phyloP scores from a whole-genome alignment of 2,797 vertebrate genomes.

The Cygnus olor region DNA sequence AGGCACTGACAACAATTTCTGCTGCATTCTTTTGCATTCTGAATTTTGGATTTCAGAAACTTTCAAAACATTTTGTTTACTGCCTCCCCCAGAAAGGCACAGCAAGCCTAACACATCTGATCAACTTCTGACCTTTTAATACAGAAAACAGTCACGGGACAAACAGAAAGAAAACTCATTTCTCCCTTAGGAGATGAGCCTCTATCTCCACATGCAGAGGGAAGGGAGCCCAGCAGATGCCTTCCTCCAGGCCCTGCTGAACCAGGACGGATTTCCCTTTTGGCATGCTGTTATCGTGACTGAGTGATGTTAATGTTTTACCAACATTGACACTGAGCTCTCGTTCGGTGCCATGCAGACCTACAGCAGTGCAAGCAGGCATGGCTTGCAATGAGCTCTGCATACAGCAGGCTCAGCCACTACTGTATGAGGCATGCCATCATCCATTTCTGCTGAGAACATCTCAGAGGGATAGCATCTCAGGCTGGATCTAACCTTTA shows the following conservation, averaged over 20 bases:
- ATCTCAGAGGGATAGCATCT: not conserved
- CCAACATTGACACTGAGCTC: not conserved
- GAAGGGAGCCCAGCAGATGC: not conserved
- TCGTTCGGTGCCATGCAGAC: not conserved
- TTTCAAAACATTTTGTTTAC: not conserved
- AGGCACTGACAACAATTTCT: not conserved
- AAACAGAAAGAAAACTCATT: not conserved
- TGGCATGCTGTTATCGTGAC: not conserved
- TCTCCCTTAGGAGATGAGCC: not conserved
- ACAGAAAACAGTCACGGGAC: not conserved
- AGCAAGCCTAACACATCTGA: not conserved
- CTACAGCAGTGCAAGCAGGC: not conserved
- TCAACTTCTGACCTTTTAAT: not conserved
- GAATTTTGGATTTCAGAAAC: not conserved
- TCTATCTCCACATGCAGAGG: not conserved
- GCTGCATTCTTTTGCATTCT: not conserved
- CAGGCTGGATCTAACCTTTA: not conserved
- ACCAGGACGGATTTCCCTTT: not conserved
- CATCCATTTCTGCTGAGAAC: not conserved
- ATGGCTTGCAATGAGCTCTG: not conserved
- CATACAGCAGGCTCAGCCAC: not conserved
- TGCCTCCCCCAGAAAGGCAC: not conserved
- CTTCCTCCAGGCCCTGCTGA: rapidly evolving
- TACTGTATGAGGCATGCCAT: rapidly evolving
- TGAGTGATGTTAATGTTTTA: constrained; percentile 8